Percentiles rank a stretch among this genome's conserved stretches.
Evolutionary conservation across 2,113 vertebrate genomes (phyloP).

Genomic region (Heterotilapia buettikoferi): DNA sequence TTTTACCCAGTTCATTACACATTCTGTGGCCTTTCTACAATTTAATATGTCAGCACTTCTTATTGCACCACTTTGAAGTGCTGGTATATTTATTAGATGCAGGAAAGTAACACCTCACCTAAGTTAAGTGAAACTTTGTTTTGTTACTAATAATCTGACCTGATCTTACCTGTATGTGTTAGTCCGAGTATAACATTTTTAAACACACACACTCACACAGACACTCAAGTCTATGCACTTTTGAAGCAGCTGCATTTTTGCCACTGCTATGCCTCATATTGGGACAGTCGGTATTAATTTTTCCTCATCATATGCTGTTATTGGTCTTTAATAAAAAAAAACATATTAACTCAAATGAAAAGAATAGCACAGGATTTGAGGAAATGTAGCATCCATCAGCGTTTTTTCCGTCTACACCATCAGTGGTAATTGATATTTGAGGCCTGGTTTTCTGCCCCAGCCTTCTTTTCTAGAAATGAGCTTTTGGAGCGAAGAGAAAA

Average conservation of each 20-base stretch:
- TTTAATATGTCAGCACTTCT: background rate
- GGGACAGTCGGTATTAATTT: constrained; percentile 26
- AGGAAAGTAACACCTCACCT: background rate
- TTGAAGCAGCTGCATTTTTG: background rate
- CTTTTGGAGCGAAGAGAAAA: constrained; percentile 54
- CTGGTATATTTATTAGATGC: background rate
- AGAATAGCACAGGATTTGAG: constrained; percentile 45
- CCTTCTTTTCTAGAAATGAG: constrained; percentile 59
- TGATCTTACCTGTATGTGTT: background rate
- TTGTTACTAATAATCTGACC: background rate
- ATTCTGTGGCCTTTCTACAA: background rate
- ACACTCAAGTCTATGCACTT: background rate
- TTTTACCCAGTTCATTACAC: background rate
- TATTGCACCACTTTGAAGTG: background rate
- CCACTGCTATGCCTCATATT: background rate
- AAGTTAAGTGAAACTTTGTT: background rate
- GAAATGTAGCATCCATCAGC: constrained; percentile 60
- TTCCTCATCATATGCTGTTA: constrained; percentile 34
- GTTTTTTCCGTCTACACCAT: constrained; percentile 20
- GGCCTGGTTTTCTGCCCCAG: constrained; percentile 43
- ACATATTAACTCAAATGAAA: constrained; percentile 47
- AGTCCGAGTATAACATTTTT: background rate
- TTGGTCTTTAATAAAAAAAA: constrained; percentile 26
- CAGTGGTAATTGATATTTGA: constrained; percentile 70
- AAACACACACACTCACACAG: background rate